Percentiles rank a stretch among this genome's conserved stretches.
These are phyloP conservation scores for Drosophila recens DNA, from an alignment of 2,888 invertebrate genomes.

Conservation along the genomic window DNA sequence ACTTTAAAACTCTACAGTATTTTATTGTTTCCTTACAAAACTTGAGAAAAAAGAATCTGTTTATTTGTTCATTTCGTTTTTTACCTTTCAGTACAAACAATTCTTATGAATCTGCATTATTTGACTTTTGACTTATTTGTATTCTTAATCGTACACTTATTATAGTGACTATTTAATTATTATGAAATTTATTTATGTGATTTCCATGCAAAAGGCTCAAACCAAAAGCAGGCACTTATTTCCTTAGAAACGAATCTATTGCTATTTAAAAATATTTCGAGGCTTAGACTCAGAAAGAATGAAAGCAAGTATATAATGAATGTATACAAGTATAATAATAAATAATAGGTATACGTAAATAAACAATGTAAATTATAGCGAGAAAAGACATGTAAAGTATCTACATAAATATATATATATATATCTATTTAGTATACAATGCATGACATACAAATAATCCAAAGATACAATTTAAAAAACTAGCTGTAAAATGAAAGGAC, in stretches of 20 bases:
- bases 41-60: constrained; percentile 9
- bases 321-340: constrained; percentile 43
- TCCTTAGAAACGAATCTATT: constrained; percentile 45
- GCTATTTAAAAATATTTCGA: constrained; percentile 55
- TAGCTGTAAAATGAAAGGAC: constrained; percentile 67
- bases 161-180: constrained; percentile 11
- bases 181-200: constrained; percentile 47
- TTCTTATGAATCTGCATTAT: constrained; percentile 54
- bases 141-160: constrained; percentile 33
- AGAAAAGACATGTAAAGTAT: constrained; percentile 61
- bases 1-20: constrained; percentile 48
- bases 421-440: constrained; percentile 67
- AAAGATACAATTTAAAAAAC: constrained; percentile 72
- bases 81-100: constrained; percentile 74
- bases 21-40: constrained; percentile 42
- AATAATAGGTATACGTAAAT: constrained; percentile 44
- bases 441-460: constrained; percentile 65
- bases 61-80: constrained; percentile 18
- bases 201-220: constrained; percentile 65
- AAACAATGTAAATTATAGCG: constrained; percentile 56
- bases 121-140: constrained; percentile 21
- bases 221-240: constrained; percentile 46
- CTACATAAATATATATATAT: constrained; percentile 48
- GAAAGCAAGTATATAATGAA: constrained; percentile 32
- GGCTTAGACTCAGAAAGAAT: constrained; percentile 59